Base-by-base conservation (phyloP, 2,888 invertebrate species). In the Acrobasis consociella region DNA sequence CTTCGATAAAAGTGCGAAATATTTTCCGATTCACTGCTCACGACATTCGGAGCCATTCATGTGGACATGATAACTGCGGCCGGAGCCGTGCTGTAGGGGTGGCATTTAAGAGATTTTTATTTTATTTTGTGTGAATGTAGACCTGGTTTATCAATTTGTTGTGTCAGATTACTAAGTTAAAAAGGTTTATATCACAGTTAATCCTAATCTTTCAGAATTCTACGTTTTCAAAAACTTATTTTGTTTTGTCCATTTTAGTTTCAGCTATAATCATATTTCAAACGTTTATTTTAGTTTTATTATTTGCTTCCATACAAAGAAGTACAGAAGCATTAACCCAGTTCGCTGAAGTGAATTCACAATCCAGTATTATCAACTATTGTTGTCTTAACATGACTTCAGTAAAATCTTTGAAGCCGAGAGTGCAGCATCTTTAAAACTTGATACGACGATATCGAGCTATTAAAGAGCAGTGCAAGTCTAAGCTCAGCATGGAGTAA, bases 31-130 rank as follows among this genome's bases (percentile, higher is more conserved):
- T 13, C 38, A 60, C 13, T 51, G 39, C 49, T 17, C 22, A 17
- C 60, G 39, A 60, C 60, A 51, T 60, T 60, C 39, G 49, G 38
- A 60, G n/a, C 60, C 60, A 50, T 50, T 17, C 60, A 60, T 60
- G 60, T 51, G 60, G 60, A 51, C 60, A 38, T 50, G 51, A 60
- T 59, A 49, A 59, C 37, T 56, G 42, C 56, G 56, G 56, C 42
- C 56, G 13, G 15, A 55, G 37, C 38, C 31, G 53, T 16, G 31
- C 38, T 38, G 53, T 16, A 15, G 10, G 53, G 53, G 53, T 38
- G 53, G 53, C 13, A n/a, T 22, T 53, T n/a, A n/a, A n/a, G 13
- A 39, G 56, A 37, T 39, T 56, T 16, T 16, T 39, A 39, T 42
- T 16, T 5, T 55, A n/a, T n/a, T n/a, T n/a, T n/a, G n/a, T 16